Evolutionary conservation across 2,888 invertebrate species (phyloP).

Genomic region (Oscheius onirici): DNA sequence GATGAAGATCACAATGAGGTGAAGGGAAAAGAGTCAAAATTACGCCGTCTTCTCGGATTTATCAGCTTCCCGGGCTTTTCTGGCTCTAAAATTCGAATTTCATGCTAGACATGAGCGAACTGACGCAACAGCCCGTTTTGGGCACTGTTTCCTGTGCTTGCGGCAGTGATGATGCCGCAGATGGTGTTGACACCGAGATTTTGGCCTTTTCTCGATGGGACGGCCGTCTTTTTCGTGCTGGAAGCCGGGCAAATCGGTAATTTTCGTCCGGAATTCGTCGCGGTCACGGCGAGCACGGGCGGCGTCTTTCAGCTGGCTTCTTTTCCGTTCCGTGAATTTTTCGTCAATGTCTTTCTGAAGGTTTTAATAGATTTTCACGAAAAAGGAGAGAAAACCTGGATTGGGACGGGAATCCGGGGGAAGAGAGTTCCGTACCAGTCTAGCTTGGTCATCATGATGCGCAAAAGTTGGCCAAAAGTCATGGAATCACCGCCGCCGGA

Average conservation of each 20-base stretch:
- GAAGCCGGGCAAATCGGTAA: neutral
- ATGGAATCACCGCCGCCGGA: constrained; percentile 94
- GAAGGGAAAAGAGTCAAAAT: too few species aligned
- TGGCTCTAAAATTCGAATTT: constrained; percentile 14
- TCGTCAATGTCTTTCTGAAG: constrained; percentile 69
- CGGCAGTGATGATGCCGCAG: constrained; percentile 69
- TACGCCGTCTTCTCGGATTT: neutral
- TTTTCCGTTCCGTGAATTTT: constrained; percentile 64
- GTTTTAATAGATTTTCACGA: neutral
- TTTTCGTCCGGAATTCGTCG: neutral
- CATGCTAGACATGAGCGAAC: neutral
- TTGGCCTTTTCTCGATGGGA: constrained; percentile 3
- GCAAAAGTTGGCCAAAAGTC: constrained; percentile 82
- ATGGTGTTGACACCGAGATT: constrained; percentile 64
- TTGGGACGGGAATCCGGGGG: constrained; percentile 97
- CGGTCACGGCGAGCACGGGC: constrained; percentile 19
- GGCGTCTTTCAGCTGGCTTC: constrained; percentile 35
- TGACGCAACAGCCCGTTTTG: constrained; percentile 63
- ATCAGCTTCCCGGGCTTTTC: constrained; percentile 14
- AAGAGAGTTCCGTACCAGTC: constrained; percentile 99
- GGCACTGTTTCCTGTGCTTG: constrained; percentile 67
- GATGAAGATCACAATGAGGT: too few species aligned
- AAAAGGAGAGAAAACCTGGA: constrained; percentile 75
- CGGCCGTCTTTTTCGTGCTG: constrained; percentile 14
- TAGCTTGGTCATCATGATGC: constrained; percentile 76